Percentiles rank a stretch among this genome's conserved stretches.
Conservation (phyloP, 2,888 invertebrate species). For the Scaptomyza polygonia region DNA sequence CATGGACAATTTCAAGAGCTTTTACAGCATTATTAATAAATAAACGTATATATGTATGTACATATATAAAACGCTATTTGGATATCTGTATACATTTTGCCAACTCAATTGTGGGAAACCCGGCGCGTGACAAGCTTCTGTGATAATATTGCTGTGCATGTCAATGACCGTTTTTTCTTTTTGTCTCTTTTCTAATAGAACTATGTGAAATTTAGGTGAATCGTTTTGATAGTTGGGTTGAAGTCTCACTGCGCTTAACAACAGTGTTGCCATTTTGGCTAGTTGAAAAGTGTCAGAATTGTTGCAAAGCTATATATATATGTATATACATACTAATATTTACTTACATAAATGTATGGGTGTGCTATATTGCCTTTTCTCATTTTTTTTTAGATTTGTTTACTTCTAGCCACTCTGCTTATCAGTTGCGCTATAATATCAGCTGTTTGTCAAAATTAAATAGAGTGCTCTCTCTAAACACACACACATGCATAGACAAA, state of each 20-base stretch:
- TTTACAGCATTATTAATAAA: slow-evolving; percentile 29
- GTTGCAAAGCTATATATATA: background rate
- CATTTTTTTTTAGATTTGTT: background rate
- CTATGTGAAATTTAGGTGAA: slow-evolving; percentile 40
- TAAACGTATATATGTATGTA: background rate
- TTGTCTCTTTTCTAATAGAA: slow-evolving; percentile 13
- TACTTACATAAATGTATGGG: too few species aligned
- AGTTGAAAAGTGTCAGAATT: background rate
- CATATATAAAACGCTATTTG: slow-evolving; percentile 2
- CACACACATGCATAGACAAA: background rate
- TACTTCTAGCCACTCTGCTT: slow-evolving; percentile 19
- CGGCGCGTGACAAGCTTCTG: slow-evolving; percentile 66
- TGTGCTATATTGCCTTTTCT: too few species aligned
- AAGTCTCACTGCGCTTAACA: background rate
- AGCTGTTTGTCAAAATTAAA: slow-evolving; percentile 46
- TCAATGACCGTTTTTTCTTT: slow-evolving; percentile 61
- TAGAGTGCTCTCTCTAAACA: slow-evolving; percentile 21
- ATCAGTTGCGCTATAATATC: slow-evolving; percentile 44
- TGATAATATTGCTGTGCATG: slow-evolving; percentile 43
- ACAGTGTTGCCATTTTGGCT: background rate
- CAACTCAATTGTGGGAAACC: slow-evolving; percentile 45
- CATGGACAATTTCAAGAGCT: slow-evolving; percentile 42
- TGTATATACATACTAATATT: too few species aligned
- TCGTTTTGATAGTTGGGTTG: background rate
- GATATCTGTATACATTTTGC: slow-evolving; percentile 23